Evolutionary conservation across 2,888 invertebrate genomes (phyloP), one percentile per base, ranked within the genome.

Genomic region (Trypoxylon attenuatum): DNA sequence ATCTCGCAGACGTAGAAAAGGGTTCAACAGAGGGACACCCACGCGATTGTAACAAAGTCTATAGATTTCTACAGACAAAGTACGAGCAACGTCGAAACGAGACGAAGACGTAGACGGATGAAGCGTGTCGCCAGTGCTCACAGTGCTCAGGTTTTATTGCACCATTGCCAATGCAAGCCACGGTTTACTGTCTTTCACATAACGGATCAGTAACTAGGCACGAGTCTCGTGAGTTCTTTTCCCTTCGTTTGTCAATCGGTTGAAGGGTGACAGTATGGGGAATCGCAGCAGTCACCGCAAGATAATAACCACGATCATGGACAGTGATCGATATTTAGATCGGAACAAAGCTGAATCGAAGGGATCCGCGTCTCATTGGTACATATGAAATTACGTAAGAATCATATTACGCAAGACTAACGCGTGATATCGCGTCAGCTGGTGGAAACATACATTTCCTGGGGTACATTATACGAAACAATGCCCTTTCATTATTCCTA

Each of bases 321-420:
- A 62, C 60, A 61, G 64, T 71, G 68, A 73, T 75, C 66, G 71
- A 78, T 77, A 77, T 78, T 77, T 69, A 67, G 53, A 52, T 29
- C 16, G n/a, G 68, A 60, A 71, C 73, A 76, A 73, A 64, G 49
- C 65, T 69, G 59, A 70, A n/a, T n/a, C 63, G 50, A 66, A 62
- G 53, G 29, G 41, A 41, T 68, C 51, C 53, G 68, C 39, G n/a
- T n/a, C n/a, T n/a, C 53, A 53, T 66, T 58, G 59, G 57, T 54
- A 41, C 16, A 47, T 25, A 27, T 19, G 45, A 49, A 57, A 53
- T 75, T 75, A 58, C 76, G 56, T 66, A 76, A 76, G 33, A 22
- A n/a, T n/a, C 27, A 50, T 16, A 51, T 76, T 76, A 63, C 69
- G 69, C 58, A 73, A 76, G 16, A 4, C 33, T 39, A 21, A 50